Base-by-base conservation (phyloP, 2,113 vertebrate species). In the Aplodontia rufa region DNA sequence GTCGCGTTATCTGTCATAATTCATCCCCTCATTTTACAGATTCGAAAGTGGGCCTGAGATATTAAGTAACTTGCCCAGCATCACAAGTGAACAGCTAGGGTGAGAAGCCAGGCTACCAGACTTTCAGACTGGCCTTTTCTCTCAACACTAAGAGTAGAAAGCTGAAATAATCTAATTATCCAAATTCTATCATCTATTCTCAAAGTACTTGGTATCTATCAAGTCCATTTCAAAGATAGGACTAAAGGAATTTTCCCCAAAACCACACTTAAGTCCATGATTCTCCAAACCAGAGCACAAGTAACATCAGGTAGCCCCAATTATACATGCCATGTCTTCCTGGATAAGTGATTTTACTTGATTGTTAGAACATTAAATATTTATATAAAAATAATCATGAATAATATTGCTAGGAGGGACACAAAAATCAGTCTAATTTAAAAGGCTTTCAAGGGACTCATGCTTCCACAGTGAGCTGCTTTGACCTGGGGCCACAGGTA, bases 321-420 rank as follows among this genome's bases (percentile, higher is more conserved):
- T 2, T 66, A 90, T 95, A 76, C 12, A 83, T 42, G 14, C 26
- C 30, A 58, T 37, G 32, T 32, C 42, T 87, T 83, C 19, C 64
- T 51, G 10, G 10, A 47, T 11, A 53, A 90, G 32, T 9, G 10
- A 74, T 49, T 92, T 68, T 83, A 87, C 19, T 66, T 79, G 24
- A 66, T 93, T 30, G 83, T 51, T 88, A 96, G 49, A 91, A 72
- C 74, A 92, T 60, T 69, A 75, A 87, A 37, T 74, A 94, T 68
- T 75, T 35, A 95, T 79, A 92, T 80, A 76, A 79, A 93, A 85
- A 30, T 83, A 81, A 85, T 47, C 51, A 53, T 78, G 35, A 4
- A 49, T 86, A 60, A 76, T 49, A 90, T 8, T 58, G 6, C 51
- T 80, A 24, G 13, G 6, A 45, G 71, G 37, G 13, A 68, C 40